Conservation (phyloP, 2,888 invertebrate genomes). For the Villa cingulata region DNA sequence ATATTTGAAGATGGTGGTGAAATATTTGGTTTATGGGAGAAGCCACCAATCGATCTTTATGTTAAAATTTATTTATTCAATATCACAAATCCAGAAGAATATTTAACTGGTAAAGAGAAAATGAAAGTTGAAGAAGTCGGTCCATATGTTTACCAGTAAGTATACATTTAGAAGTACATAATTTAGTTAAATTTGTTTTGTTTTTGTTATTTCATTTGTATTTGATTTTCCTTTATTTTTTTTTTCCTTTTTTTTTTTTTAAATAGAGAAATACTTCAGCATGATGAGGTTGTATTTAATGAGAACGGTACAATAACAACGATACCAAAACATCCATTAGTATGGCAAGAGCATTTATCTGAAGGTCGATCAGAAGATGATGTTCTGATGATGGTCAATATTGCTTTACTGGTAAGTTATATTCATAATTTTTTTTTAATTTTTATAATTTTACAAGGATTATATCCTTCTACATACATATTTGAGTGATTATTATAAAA, state of each 20-base stretch:
- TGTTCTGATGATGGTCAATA: conserved; percentile 60
- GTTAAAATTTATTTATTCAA: conserved; percentile 70
- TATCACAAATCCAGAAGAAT: conserved; percentile 68
- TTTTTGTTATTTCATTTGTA: neutral
- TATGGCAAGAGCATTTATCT: conserved; percentile 64
- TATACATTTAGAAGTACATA: conserved; percentile 10
- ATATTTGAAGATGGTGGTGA: conserved; percentile 60
- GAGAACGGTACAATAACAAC: conserved; percentile 59
- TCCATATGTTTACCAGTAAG: conserved; percentile 80
- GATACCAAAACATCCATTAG: conserved; percentile 55
- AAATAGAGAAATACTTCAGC: conserved; percentile 53
- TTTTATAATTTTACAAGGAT: too few species aligned
- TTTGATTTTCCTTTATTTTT: neutral
- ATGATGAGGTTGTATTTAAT: conserved; percentile 58
- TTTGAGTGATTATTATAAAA: too few species aligned
- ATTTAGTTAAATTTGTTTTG: neutral
- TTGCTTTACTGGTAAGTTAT: conserved; percentile 71
- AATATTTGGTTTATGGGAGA: conserved; percentile 69
- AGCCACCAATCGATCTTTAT: conserved; percentile 66
- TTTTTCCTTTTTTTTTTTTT: neutral
- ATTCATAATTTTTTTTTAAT: too few species aligned
- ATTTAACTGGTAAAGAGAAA: conserved; percentile 56
- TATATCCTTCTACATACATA: too few species aligned
- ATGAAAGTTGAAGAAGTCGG: conserved; percentile 64
- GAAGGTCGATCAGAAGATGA: conserved; percentile 62